phyloP scores from a whole-genome alignment of 2,888 invertebrate species.

The Conus canariensis region DNA sequence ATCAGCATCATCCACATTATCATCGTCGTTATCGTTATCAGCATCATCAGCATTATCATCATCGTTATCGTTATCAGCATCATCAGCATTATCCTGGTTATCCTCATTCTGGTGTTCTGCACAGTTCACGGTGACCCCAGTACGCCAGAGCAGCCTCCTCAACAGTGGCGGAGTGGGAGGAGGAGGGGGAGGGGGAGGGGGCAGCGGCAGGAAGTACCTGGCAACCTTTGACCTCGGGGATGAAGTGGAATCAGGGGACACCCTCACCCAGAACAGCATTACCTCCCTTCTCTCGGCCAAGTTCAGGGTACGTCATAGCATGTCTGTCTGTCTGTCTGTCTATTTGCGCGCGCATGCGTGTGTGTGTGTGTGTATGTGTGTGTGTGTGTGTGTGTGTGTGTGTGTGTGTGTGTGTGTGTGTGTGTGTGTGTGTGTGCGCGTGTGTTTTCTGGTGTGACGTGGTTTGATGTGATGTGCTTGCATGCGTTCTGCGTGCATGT shows the following conservation, averaged over 20 bases:
- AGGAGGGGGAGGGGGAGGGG: background rate
- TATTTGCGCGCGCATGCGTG: background rate
- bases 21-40: too few relatives aligned
- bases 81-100: too few relatives aligned
- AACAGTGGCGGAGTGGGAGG: background rate
- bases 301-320: constrained; percentile 68
- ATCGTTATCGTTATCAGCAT: too few relatives aligned
- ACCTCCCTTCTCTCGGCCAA: constrained; percentile 73
- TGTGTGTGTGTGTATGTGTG: constrained; percentile 8
- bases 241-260: constrained; percentile 50
- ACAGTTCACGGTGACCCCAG: constrained; percentile 59
- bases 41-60: too few relatives aligned
- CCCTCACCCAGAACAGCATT: constrained; percentile 73
- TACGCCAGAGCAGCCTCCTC: constrained; percentile 30
- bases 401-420: background rate
- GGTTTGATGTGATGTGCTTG: background rate
- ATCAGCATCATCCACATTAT: too few relatives aligned
- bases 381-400: constrained; percentile 26
- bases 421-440: too few relatives aligned
- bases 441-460: too few relatives aligned
- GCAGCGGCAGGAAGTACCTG: constrained; percentile 5
- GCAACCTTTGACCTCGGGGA: constrained; percentile 41
- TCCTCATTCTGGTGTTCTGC: background rate
- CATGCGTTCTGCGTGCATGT: background rate
- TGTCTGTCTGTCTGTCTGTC: background rate